Conservation (phyloP, 2,888 invertebrate genomes). For the Clostera curtula region DNA sequence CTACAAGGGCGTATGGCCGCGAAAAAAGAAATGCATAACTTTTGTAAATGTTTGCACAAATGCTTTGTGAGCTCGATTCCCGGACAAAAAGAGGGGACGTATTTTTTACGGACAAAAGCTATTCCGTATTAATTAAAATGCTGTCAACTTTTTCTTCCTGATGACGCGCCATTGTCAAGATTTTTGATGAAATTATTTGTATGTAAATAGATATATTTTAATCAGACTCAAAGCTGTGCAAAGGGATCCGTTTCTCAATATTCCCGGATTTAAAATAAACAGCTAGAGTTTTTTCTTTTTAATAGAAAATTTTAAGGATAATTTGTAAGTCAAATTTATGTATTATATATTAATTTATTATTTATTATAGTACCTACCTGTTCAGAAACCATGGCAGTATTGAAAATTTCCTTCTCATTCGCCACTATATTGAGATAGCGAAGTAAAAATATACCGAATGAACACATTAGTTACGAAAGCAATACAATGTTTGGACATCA, state of each 20-base stretch:
- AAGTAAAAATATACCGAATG: not conserved
- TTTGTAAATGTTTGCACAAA: constrained; percentile 57
- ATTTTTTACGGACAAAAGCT: constrained; percentile 45
- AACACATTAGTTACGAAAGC: not conserved
- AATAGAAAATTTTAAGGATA: no score
- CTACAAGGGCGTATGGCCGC: constrained; percentile 29
- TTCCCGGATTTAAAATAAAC: not conserved
- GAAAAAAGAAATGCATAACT: constrained; percentile 44
- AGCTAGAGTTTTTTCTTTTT: no score
- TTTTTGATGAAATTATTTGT: constrained; percentile 24
- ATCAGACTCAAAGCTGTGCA: not conserved
- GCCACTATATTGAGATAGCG: no score
- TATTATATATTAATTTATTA: no score
- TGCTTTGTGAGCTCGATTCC: constrained; percentile 48
- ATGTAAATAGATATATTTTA: constrained; percentile 6
- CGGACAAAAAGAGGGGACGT: constrained; percentile 41
- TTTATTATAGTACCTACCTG: no score
- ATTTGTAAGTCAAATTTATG: no score
- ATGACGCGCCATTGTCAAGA: constrained; percentile 16
- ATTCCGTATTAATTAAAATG: constrained; percentile 55
- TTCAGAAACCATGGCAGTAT: no score
- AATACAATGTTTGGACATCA: constrained; percentile 6
- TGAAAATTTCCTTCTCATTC: no score
- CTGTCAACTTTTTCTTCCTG: constrained; percentile 39
- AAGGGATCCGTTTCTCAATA: not conserved